Conservation (phyloP, 2,113 vertebrate genomes). For the Perognathus longimembris region DNA sequence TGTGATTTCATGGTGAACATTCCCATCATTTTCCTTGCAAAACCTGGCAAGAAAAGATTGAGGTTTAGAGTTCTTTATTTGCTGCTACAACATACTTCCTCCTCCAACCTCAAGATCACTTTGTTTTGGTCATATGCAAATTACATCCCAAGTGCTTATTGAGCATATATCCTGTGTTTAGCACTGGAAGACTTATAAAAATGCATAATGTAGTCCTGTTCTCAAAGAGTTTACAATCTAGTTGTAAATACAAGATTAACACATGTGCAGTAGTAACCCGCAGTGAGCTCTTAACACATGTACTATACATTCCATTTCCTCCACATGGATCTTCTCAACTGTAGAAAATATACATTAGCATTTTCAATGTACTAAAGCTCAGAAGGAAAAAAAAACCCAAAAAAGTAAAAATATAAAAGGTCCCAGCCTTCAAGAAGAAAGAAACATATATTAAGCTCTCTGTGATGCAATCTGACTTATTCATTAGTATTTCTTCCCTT, state of each 20-base stretch:
- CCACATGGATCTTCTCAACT: slow-evolving; percentile 4
- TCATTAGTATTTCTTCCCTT: not conserved
- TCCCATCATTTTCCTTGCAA: slow-evolving; percentile 60
- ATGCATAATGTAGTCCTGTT: not conserved
- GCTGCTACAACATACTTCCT: not conserved
- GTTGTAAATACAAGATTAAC: not conserved
- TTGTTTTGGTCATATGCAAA: slow-evolving; percentile 31
- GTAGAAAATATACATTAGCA: slow-evolving; percentile 8
- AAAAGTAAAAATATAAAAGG: not conserved
- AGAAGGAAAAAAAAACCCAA: not conserved
- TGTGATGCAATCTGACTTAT: not conserved
- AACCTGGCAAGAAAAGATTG: slow-evolving; percentile 55
- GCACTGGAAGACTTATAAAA: not conserved
- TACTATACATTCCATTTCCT: not conserved
- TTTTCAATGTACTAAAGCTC: not conserved
- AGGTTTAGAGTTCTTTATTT: slow-evolving; percentile 18
- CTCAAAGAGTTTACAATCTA: not conserved
- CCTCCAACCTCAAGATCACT: slow-evolving; percentile 29
- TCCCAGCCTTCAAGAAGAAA: not conserved
- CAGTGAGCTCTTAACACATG: not conserved
- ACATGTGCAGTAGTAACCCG: not conserved
- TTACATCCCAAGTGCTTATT: slow-evolving; percentile 17
- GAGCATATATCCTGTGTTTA: not conserved
- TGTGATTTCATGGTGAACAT: slow-evolving; percentile 53
- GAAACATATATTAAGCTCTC: slow-evolving; percentile 22